phyloP scores from a whole-genome alignment of 1,140 invertebrate species.

The Hermetia illucens region DNA sequence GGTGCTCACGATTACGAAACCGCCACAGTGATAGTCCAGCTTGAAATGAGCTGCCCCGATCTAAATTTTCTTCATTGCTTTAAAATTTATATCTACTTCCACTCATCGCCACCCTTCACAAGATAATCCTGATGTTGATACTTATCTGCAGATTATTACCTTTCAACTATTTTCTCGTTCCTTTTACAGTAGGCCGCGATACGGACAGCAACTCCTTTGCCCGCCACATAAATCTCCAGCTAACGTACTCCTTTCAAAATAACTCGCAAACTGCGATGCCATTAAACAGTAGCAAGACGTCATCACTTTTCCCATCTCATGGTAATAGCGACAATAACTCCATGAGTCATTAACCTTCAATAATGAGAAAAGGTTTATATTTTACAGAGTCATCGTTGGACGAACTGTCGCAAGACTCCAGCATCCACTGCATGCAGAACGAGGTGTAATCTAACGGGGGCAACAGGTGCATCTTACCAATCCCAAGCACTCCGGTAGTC shows the following conservation, averaged over 20 bases:
- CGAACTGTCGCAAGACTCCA: constrained; percentile 65
- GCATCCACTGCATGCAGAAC: constrained; percentile 61
- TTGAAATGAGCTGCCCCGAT: too few species aligned
- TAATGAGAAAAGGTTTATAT: constrained; percentile 4
- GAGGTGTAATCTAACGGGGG: constrained; percentile 43
- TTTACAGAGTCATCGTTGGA: constrained; percentile 64
- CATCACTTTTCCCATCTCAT: constrained; percentile 24
- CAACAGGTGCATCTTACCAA: too few species aligned
- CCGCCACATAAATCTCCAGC: constrained; percentile 65
- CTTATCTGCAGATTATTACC: too few species aligned
- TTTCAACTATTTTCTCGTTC: too few species aligned
- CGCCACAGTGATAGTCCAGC: too few species aligned
- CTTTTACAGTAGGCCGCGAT: too few species aligned
- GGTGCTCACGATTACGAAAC: too few species aligned
- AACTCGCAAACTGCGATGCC: constrained; percentile 49
- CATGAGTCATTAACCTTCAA: neutral
- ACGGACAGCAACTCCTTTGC: constrained; percentile 41
- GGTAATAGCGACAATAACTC: constrained; percentile 12
- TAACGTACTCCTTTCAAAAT: constrained; percentile 72
- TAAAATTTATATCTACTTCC: too few species aligned
- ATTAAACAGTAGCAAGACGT: constrained; percentile 33
- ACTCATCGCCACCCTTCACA: too few species aligned
- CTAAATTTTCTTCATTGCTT: too few species aligned
- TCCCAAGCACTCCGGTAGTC: too few species aligned
- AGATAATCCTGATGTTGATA: too few species aligned